A percentile compares a stretch with the other conserved stretches of the same genome.
Evolutionary conservation across 2,113 vertebrate species (phyloP).

Genomic region (Boulengeromyrus knoepffleri): DNA sequence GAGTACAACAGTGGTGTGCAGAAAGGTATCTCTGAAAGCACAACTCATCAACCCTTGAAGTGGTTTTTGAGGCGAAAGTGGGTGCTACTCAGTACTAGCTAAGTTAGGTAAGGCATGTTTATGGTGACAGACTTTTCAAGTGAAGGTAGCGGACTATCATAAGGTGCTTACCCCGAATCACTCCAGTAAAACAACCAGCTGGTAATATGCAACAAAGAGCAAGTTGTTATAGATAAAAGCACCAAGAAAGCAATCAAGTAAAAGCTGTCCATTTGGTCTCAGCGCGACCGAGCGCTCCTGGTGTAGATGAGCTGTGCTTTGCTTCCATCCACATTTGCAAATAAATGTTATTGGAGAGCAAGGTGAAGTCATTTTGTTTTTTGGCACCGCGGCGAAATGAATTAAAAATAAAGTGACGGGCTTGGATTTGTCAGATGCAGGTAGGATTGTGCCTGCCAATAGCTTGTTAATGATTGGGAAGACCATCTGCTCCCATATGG

Average conservation of each 20-base stretch:
- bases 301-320: background rate
- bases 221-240: background rate
- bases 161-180: background rate
- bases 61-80: background rate
- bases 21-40: background rate
- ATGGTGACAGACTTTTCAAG: background rate
- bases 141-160: background rate
- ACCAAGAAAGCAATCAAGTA: background rate
- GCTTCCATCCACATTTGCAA: conserved; percentile 1
- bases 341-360: conserved; percentile 13
- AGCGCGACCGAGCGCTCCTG: background rate
- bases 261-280: background rate
- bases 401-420: conserved; percentile 9
- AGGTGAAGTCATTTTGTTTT: conserved; percentile 18
- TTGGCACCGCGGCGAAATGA: background rate
- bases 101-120: background rate
- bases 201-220: background rate
- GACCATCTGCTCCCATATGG: conserved; percentile 21
- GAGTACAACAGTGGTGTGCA: background rate
- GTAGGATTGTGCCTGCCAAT: conserved; percentile 12
- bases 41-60: background rate
- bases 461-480: conserved; percentile 13
- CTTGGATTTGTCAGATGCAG: conserved; percentile 21
- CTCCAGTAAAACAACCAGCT: background rate
- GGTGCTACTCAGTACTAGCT: background rate